A percentile compares a stretch with the other conserved stretches of the same genome.
Conservation (phyloP, 2,888 invertebrate species). For the Bombylius major region DNA sequence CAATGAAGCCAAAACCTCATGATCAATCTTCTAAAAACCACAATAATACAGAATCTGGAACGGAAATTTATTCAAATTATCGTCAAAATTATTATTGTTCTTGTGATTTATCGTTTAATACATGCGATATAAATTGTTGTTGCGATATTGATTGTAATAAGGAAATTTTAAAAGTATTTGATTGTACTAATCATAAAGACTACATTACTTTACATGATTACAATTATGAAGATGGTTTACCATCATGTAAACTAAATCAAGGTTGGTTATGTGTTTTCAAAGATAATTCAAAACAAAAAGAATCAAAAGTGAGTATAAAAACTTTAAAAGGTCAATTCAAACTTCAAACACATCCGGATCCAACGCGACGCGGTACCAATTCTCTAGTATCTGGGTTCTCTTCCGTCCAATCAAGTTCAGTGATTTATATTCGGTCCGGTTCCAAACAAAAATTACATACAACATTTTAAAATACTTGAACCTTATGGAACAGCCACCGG, state of each 20-base stretch:
- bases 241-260: slow-evolving; percentile 27
- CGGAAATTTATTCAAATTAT: too few species aligned
- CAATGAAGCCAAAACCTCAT: not conserved
- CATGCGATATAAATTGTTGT: slow-evolving; percentile 69
- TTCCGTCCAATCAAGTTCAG: too few species aligned
- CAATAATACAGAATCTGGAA: not conserved
- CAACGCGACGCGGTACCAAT: too few species aligned
- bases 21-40: not conserved
- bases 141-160: slow-evolving; percentile 57
- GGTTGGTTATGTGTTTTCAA: slow-evolving; percentile 33
- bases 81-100: slow-evolving; percentile 35
- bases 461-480: too few species aligned
- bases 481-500: too few species aligned
- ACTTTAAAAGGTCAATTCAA: too few species aligned
- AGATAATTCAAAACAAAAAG: slow-evolving; percentile 16
- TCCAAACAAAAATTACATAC: too few species aligned
- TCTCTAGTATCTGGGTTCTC: too few species aligned
- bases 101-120: slow-evolving; percentile 42
- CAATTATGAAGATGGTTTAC: slow-evolving; percentile 27
- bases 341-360: too few species aligned
- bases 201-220: slow-evolving; percentile 20
- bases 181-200: slow-evolving; percentile 17
- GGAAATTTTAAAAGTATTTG: slow-evolving; percentile 23
- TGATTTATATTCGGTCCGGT: too few species aligned
- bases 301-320: slow-evolving; percentile 4